Base-by-base conservation (phyloP, 2,113 vertebrate genomes). In the Halichoeres trimaculatus region DNA sequence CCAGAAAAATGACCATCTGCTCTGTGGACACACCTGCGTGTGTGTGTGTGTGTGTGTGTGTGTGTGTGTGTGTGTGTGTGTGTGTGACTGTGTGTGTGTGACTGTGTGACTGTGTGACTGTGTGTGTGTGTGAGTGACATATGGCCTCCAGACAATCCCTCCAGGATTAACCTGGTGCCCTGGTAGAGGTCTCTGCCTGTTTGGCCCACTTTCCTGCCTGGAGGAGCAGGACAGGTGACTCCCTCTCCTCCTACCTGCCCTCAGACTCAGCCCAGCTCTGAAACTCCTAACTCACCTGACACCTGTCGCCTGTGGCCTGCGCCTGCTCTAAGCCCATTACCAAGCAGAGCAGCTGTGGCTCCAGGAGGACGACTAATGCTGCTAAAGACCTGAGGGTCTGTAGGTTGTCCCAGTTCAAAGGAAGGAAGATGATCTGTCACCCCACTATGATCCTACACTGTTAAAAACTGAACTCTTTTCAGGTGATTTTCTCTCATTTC, bases 61-160 rank as follows among this genome's bases (percentile, higher is more conserved):
- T 62, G 55, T 20, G n/a, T 10, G 8, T 24, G n/a, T 26, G 40
- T 51, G 17, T n/a, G 17, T 62, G 34, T 3, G 0, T 40, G 63
- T 3, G 53, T n/a, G n/a, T n/a, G n/a, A n/a, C 30, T 77, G 35
- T 30, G 23, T 45, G 22, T 30, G 43, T 22, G 53, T 62, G 56
- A 55, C 43, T 54, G 13, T 56, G 43, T 50, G 35, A 14, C 16
- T 50, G 36, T 36, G 4, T 62, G 55, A 17, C 14, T 10, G 8
- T 24, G n/a, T 26, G 40, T 51, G 17, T n/a, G 17, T 62, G 34
- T 3, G 0, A 35, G 63, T 3, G 53, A 35, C 86, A 90, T 85
- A 85, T 87, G 91, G 91, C 72, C 54, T 24, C 36, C 45, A 81
- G 84, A 65, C 75, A 85, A 92, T 88, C 89, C 78, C 70, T 35